Percentiles rank a stretch among this genome's conserved stretches.
phyloP scores from a whole-genome alignment of 2,888 invertebrate species.

The Meta bourneti region DNA sequence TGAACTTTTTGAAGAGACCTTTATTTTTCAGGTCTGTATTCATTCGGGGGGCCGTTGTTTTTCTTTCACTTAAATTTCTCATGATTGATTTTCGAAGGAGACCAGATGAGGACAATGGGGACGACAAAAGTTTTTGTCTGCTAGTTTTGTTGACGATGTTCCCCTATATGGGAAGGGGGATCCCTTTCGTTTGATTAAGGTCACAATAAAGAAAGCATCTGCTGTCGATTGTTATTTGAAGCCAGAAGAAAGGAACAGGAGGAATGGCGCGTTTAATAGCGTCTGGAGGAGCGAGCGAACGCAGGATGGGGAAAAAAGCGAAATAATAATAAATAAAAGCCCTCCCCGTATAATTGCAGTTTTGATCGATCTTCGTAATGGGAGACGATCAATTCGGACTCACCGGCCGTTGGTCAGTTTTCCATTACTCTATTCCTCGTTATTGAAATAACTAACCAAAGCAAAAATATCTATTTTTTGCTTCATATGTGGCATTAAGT shows the following conservation, averaged over 20 bases:
- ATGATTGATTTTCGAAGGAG: slow-evolving; percentile 51
- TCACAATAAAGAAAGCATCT: slow-evolving; percentile 65
- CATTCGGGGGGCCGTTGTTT: neutral
- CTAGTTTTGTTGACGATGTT: slow-evolving; percentile 53
- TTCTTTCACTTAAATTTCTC: slow-evolving; percentile 53
- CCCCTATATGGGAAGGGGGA: slow-evolving; percentile 19
- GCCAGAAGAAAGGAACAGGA: slow-evolving; percentile 46
- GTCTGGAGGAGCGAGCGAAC: slow-evolving; percentile 24
- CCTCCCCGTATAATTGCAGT: slow-evolving; percentile 72
- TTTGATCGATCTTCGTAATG: slow-evolving; percentile 71
- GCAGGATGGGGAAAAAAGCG: slow-evolving; percentile 7
- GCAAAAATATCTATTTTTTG: slow-evolving; percentile 16
- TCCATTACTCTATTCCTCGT: slow-evolving; percentile 39
- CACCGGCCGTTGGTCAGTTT: slow-evolving; percentile 58
- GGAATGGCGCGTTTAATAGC: slow-evolving; percentile 65
- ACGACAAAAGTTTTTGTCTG: slow-evolving; percentile 40
- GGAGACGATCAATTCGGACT: slow-evolving; percentile 67
- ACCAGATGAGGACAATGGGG: slow-evolving; percentile 14
- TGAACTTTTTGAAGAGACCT: neutral
- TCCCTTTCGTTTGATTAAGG: slow-evolving; percentile 65
- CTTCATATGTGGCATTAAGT: slow-evolving; percentile 4
- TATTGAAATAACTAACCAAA: slow-evolving; percentile 70
- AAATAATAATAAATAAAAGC: slow-evolving; percentile 60
- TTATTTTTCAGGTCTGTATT: neutral
- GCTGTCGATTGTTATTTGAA: slow-evolving; percentile 74